A percentile compares a stretch with the other conserved stretches of the same genome.
Evolutionary conservation across 2,888 invertebrate genomes (phyloP).

Genomic region (Osmoderma eremita): DNA sequence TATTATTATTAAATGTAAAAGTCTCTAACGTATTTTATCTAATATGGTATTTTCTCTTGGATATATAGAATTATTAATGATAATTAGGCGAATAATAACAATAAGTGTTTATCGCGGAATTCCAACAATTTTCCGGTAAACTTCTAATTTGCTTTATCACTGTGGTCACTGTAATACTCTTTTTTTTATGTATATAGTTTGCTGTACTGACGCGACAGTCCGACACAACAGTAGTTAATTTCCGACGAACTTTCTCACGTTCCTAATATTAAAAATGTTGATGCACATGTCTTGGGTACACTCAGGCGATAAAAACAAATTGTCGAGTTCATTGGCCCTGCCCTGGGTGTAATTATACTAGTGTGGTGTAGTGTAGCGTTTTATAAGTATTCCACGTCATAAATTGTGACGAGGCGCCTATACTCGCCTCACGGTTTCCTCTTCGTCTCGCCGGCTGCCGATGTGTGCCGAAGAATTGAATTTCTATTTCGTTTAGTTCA

Average conservation of each 20-base stretch:
- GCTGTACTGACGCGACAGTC: constrained; percentile 15
- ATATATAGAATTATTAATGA: too few species aligned
- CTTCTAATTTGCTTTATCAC: not conserved
- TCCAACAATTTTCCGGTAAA: not conserved
- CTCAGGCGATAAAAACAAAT: constrained; percentile 42
- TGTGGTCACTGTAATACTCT: not conserved
- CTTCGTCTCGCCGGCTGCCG: constrained; percentile 26
- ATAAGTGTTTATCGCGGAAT: not conserved
- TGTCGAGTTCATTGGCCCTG: constrained; percentile 50
- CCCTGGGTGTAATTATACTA: constrained; percentile 49
- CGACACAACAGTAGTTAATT: constrained; percentile 17
- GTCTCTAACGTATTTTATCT: too few species aligned
- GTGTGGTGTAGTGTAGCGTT: constrained; percentile 49
- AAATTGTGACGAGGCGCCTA: constrained; percentile 48
- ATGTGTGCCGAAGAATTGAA: constrained; percentile 18
- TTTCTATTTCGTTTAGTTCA: constrained; percentile 25
- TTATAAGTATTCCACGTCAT: constrained; percentile 52
- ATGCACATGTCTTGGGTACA: constrained; percentile 39
- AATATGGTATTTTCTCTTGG: too few species aligned
- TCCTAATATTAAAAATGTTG: constrained; percentile 38
- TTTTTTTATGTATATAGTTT: not conserved
- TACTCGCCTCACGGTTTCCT: constrained; percentile 34
- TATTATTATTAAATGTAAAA: constrained; percentile 13
- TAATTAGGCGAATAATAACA: too few species aligned
- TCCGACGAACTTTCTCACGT: constrained; percentile 36